Evolutionary conservation across 2,888 invertebrate genomes (phyloP).

Genomic region (Desoria tigrina): DNA sequence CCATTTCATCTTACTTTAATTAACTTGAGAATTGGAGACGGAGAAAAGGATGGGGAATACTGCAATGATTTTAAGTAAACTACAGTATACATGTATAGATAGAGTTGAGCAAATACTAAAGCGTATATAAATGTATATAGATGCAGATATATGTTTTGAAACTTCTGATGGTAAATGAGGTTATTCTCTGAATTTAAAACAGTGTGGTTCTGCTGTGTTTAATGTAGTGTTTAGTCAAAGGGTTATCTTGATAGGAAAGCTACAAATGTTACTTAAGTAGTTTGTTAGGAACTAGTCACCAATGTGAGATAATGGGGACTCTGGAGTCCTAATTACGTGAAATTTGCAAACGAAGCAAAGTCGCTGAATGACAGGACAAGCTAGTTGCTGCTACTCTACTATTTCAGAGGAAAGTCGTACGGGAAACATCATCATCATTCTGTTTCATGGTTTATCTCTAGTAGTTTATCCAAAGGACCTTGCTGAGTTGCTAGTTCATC

Average conservation of each 20-base stretch:
- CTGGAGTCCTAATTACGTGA: constrained; percentile 24
- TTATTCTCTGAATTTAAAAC: too few species aligned
- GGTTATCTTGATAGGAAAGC: neutral
- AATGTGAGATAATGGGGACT: constrained; percentile 13
- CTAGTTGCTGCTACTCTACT: too few species aligned
- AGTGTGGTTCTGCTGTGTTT: too few species aligned
- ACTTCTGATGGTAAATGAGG: too few species aligned
- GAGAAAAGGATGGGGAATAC: too few species aligned
- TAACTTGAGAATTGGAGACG: neutral
- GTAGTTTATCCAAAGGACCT: neutral
- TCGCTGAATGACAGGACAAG: constrained; percentile 4
- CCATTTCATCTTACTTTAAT: constrained; percentile 26
- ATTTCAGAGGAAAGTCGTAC: neutral
- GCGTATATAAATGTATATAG: too few species aligned
- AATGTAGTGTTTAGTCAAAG: too few species aligned
- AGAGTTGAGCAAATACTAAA: neutral
- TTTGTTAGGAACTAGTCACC: constrained; percentile 1
- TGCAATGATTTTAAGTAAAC: too few species aligned
- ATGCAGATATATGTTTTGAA: too few species aligned
- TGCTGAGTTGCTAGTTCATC: constrained; percentile 12
- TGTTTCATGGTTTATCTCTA: constrained; percentile 13
- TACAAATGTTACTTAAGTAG: neutral
- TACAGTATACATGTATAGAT: too few species aligned
- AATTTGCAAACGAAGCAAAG: constrained; percentile 31
- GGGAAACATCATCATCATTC: constrained; percentile 16